Conservation (phyloP, 2,888 invertebrate species). For the Eristalis intricaria region DNA sequence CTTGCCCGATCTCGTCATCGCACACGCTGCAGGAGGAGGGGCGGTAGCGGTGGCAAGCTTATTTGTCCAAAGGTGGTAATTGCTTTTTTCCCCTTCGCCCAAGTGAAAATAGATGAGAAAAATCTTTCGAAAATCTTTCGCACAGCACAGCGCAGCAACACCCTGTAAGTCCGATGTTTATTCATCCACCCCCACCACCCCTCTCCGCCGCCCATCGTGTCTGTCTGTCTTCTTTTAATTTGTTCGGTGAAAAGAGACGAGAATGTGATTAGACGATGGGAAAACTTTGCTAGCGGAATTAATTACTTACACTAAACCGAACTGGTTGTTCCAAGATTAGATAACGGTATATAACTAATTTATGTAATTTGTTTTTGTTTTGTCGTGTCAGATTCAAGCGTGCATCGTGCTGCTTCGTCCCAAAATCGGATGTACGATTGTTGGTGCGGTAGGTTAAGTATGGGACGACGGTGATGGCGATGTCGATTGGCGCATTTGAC, state of each 20-base stretch:
- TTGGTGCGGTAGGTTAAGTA: background rate
- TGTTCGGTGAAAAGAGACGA: conserved; percentile 65
- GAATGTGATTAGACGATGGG: conserved; percentile 72
- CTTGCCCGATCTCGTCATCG: background rate
- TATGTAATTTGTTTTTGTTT: conserved; percentile 69
- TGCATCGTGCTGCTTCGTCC: background rate
- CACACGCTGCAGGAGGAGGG: background rate
- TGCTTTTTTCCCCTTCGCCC: conserved; percentile 51
- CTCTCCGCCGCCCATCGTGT: background rate
- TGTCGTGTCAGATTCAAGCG: conserved; percentile 41
- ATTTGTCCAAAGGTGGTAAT: conserved; percentile 71
- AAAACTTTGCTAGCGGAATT: conserved; percentile 72
- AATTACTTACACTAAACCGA: conserved; percentile 70
- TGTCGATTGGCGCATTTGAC: background rate
- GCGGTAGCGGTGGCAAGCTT: conserved; percentile 52
- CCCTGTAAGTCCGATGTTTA: conserved; percentile 19
- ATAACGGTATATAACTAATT: conserved; percentile 70
- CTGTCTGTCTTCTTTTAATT: conserved; percentile 51
- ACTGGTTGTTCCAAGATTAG: conserved; percentile 70
- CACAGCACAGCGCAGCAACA: background rate
- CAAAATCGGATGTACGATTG: background rate
- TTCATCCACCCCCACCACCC: background rate
- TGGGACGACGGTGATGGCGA: background rate
- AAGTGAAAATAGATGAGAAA: conserved; percentile 32
- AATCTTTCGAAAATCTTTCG: conserved; percentile 66